Conservation (phyloP, 2,888 invertebrate species). For the Caenorhabditis panamensis region DNA sequence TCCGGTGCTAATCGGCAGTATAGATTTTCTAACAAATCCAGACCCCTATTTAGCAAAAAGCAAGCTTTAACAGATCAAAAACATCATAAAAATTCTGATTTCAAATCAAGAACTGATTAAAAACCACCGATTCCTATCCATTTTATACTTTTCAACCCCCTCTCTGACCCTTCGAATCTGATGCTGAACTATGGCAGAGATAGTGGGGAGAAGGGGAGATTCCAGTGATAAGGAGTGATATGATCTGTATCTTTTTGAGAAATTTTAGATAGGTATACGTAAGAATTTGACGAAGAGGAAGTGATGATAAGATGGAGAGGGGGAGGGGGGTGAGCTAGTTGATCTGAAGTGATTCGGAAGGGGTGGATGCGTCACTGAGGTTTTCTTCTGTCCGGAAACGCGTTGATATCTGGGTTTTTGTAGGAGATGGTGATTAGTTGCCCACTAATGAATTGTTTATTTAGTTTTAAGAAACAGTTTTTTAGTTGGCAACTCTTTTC, state of each 20-base stretch:
- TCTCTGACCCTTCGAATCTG: constrained; percentile 19
- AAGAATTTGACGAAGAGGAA: neutral
- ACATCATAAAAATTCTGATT: neutral
- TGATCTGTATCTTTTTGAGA: constrained; percentile 19
- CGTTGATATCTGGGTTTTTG: no score
- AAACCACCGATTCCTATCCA: neutral
- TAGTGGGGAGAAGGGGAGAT: neutral
- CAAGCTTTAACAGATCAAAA: neutral
- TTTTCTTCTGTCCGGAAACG: neutral
- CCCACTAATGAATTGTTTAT: no score
- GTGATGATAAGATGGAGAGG: neutral
- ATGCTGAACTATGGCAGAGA: constrained; percentile 38
- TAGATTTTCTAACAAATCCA: no score
- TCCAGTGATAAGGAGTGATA: neutral
- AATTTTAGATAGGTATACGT: no score
- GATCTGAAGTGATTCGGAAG: constrained; percentile 18
- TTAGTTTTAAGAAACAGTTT: no score
- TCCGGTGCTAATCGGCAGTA: no score
- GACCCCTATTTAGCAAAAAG: no score
- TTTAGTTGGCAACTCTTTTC: no score
- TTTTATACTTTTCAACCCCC: constrained; percentile 16
- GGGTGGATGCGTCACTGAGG: no score
- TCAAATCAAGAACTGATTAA: neutral
- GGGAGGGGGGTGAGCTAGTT: constrained; percentile 21
- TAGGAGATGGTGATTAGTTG: no score